These are phyloP conservation scores for Aradophagus sp. DNA, from an alignment of 1,140 invertebrate species.

Conservation along the genomic window DNA sequence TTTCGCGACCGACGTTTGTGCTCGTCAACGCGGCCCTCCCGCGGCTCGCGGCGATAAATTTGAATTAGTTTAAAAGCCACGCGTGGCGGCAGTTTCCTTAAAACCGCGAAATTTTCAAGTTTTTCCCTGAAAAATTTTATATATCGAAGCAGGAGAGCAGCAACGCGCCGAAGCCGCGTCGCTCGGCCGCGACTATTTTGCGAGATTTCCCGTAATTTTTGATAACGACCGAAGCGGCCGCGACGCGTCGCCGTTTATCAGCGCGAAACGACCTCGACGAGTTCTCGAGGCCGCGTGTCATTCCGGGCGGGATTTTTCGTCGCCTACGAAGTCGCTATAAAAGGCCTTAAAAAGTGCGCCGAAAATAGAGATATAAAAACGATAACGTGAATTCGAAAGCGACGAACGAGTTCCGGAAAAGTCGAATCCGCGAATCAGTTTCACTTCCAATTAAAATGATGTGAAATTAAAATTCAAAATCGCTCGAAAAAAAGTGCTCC, in stretches of 20 bases:
- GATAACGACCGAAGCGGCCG: conserved; percentile 45
- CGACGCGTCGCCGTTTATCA: conserved; percentile 40
- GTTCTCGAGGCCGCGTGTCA: conserved; percentile 3
- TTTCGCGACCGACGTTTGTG: conserved; percentile 1
- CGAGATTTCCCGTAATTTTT: conserved; percentile 62
- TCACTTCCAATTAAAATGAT: too few relatives aligned
- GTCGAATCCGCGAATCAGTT: too few relatives aligned
- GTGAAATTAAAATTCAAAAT: too few relatives aligned
- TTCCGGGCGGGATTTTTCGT: conserved; percentile 26
- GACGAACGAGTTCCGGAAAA: too few relatives aligned
- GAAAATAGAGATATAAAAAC: too few relatives aligned
- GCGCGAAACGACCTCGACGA: conserved; percentile 6
- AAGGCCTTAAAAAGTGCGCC: too few relatives aligned
- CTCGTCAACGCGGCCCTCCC: background rate
- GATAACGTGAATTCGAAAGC: too few relatives aligned
- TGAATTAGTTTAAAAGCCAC: conserved; percentile 54
- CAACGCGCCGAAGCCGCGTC: conserved; percentile 64
- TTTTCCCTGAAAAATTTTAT: conserved; percentile 74
- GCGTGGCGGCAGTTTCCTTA: conserved; percentile 60
- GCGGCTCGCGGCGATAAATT: conserved; percentile 13
- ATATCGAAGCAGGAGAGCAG: conserved; percentile 73
- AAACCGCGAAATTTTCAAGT: conserved; percentile 70
- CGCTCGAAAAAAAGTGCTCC: too few relatives aligned
- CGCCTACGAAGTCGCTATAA: too few relatives aligned
- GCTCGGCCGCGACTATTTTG: conserved; percentile 64